phyloP scores from a whole-genome alignment of 2,888 invertebrate genomes.

The Drosophila atripex region DNA sequence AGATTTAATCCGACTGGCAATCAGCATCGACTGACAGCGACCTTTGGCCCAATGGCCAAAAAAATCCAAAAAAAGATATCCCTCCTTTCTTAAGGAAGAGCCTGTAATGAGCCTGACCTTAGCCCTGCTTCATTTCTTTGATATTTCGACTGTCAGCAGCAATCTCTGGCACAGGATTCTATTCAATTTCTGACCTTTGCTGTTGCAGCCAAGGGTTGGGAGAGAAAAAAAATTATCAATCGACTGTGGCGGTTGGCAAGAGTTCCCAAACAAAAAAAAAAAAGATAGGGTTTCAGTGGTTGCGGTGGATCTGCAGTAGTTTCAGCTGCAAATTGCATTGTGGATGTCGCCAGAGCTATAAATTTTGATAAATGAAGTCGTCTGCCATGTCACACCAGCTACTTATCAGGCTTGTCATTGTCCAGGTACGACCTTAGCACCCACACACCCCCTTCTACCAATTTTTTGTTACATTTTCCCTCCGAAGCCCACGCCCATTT shows the following conservation, averaged over 20 bases:
- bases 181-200: slow-evolving; percentile 24
- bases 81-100: slow-evolving; percentile 22
- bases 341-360: slow-evolving; percentile 57
- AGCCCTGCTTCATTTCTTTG: slow-evolving; percentile 10
- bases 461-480: background rate
- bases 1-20: slow-evolving; percentile 33
- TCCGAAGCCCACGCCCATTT: slow-evolving; percentile 9
- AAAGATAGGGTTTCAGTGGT: slow-evolving; percentile 50
- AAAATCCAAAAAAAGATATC: no score
- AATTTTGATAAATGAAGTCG: slow-evolving; percentile 77
- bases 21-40: slow-evolving; percentile 30
- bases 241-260: background rate
- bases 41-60: slow-evolving; percentile 21
- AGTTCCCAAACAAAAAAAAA: slow-evolving; percentile 21
- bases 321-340: slow-evolving; percentile 55
- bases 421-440: slow-evolving; percentile 11
- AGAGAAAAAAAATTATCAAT: slow-evolving; percentile 20
- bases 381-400: slow-evolving; percentile 69
- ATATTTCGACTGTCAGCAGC: slow-evolving; percentile 25
- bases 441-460: background rate
- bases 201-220: slow-evolving; percentile 12
- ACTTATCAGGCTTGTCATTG: slow-evolving; percentile 69
- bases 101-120: slow-evolving; percentile 40
- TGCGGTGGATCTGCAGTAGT: slow-evolving; percentile 10
- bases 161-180: slow-evolving; percentile 25